Base-by-base conservation (phyloP, 2,888 invertebrate species). In the Apomyelois bistriatella region DNA sequence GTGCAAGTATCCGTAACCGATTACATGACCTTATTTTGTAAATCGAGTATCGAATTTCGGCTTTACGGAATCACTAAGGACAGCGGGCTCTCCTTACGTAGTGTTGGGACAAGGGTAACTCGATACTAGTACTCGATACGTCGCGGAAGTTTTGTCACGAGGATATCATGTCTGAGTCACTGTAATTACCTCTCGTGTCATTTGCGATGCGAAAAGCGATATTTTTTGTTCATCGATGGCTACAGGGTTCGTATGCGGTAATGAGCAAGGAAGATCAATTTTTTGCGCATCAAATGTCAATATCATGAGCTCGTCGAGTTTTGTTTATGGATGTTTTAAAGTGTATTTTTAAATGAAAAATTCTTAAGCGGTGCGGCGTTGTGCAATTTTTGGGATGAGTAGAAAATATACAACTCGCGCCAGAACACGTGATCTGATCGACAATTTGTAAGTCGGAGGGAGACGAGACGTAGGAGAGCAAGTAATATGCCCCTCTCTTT, bases 31-130 rank as follows among this genome's bases (percentile, higher is more conserved):
- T 61, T 62, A 61, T 54, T 59, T 55, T 57, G 43, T 59, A 15
- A n/a, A n/a, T n/a, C n/a, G n/a, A 15, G 53, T 66, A 59, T 65
- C 65, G 61, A 55, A 61, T 65, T 65, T 60, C 55, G 57, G 62
- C 64, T 57, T 61, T 56, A 57, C 65, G 57, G 55, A 59, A 54
- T 56, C 48, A 62, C 62, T 73, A 66, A 79, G 76, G 75, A 66
- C 72, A 62, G 60, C 74, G 60, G 63, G 74, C 66, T 74, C 70
- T 72, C 70, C 46, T 46, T 46, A 32, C 65, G 72, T 72, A 46
- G 73, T 70, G 74, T 74, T 72, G 66, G 68, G 63, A 58, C 71
- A 71, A 78, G 74, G 74, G 85, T 80, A 83, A 85, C 74, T 65
- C 71, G 78, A 83, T 74, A 72, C 69, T 58, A 54, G 58, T 65